phyloP scores from a whole-genome alignment of 2,113 vertebrate genomes.

The Cebus imitator region DNA sequence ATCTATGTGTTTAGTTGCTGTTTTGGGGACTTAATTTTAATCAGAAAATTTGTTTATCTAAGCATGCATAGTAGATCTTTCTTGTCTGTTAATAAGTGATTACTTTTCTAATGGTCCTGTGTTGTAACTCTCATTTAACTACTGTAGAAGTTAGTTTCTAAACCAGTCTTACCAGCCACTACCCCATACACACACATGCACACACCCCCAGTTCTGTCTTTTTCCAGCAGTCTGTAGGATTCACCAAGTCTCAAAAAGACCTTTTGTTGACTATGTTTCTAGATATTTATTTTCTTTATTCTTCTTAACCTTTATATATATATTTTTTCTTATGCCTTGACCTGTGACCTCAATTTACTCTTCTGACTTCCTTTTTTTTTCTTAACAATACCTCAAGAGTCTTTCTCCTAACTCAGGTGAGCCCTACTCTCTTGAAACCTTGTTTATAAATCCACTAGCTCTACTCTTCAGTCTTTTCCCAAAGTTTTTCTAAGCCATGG shows the following conservation, averaged over 20 bases:
- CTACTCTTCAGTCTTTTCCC: neutral
- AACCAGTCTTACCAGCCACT: neutral
- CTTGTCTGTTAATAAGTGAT: neutral
- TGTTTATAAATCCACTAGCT: conserved; percentile 1
- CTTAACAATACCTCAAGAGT: neutral
- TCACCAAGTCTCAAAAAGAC: neutral
- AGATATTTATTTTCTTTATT: neutral
- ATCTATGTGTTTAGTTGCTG: neutral
- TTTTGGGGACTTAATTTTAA: neutral
- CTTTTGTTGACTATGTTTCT: neutral
- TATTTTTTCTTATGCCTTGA: neutral
- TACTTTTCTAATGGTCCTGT: neutral
- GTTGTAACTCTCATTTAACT: neutral
- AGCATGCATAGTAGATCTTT: neutral
- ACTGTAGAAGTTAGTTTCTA: neutral
- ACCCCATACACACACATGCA: neutral
- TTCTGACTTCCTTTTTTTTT: neutral
- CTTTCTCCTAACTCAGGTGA: neutral
- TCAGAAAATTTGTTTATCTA: conserved; percentile 8
- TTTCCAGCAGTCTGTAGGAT: neutral
- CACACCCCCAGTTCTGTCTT: neutral
- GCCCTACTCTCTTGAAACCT: neutral
- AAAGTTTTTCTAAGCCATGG: neutral
- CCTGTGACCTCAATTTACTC: neutral
- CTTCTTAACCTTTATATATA: neutral